Evolutionary conservation across 1,140 invertebrate species (phyloP), one percentile per base, ranked within the genome.

Genomic region (Hyles euphorbiae): DNA sequence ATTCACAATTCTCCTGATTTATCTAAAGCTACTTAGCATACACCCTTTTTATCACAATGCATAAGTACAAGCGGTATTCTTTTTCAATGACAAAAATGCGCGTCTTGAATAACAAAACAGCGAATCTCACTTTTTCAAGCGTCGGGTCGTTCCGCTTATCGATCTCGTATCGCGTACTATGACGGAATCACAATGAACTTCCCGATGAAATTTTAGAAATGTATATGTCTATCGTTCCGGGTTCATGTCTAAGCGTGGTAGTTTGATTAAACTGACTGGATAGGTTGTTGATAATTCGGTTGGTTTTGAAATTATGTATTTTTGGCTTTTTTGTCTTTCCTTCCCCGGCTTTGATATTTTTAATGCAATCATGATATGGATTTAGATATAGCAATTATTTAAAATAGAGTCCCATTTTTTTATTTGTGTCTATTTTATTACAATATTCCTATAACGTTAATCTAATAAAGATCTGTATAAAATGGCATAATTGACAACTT

Each of bases 21-120:
- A 11, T 22, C 10, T 48, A n/a, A 48, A 5, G 46, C n/a, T 8
- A 40, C 36, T 40, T 40, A 40, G 36, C 36, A 40, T 40, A 40
- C 22, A 22, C 64, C 67, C 52, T 71, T 74, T 72, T 72, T 75
- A 75, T 72, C 67, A 65, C 65, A 65, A 65, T 64, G 64, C 67
- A 68, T 63, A 68, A 70, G 54, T 66, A 73, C 63, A 61, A 59
- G 51, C 63, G 57, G 65, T 64, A 72, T 75, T 68, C 66, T 69
- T 74, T 74, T 74, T 74, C 72, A 74, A 74, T 74, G 72, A 74
- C 72, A 75, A 70, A 72, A 65, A 63, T 63, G 56, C 72, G 72
- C 67, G 59, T 54, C 50, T 61, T 70, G 72, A 75, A 75, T 75
- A 70, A 63, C 56, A 72, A 64, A 71, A 60, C 68, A 60, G 66